Base-by-base conservation (phyloP, 2,797 vertebrate genomes). In the Miichthys miiuy region DNA sequence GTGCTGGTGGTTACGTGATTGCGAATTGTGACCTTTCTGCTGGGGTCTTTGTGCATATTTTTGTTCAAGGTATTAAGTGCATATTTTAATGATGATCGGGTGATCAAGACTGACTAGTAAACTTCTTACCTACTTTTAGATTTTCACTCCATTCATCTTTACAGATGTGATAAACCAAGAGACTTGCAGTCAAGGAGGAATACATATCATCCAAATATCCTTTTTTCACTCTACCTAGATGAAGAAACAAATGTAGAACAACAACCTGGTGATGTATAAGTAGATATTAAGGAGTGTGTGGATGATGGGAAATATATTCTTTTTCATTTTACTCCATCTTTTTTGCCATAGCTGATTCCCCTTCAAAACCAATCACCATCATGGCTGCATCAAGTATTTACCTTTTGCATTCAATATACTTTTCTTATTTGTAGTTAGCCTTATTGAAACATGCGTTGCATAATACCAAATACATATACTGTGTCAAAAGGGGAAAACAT, bases 401-500 rank as follows among this genome's bases (percentile, higher is more conserved):
- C 18, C n/a, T 52, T 52, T 38, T 17, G 17, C 5, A 16, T 47
- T 21, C 6, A 25, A 30, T 54, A 21, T 20, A 20, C 21, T 10
- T 30, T 46, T 44, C 7, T 11, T 34, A 51, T 10, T 17, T 38
- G 9, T 9, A 38, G 34, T 38, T 38, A 9, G 34, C 3, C 20
- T 7, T 23, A 6, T 9, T 48, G 9, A 63, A 46, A 12, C 23
- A 38, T 52, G 17, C 0, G 18, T 41, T 44, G 2, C 34, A 44
- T 16, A 3, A 58, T 48, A 27, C 3, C 1, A 52, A 47, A 9
- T 3, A 27, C 3, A 4, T 13, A 25, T 17, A 11, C 30, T 23
- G n/a, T 60, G 25, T 66, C 61, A 77, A 70, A 70, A 60, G 6
- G 50, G 48, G 20, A 38, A 38, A 38, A 38, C 34, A 38, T 38